phyloP scores from a whole-genome alignment of 2,113 vertebrate species.

The Hydrochoerus hydrochaeris region DNA sequence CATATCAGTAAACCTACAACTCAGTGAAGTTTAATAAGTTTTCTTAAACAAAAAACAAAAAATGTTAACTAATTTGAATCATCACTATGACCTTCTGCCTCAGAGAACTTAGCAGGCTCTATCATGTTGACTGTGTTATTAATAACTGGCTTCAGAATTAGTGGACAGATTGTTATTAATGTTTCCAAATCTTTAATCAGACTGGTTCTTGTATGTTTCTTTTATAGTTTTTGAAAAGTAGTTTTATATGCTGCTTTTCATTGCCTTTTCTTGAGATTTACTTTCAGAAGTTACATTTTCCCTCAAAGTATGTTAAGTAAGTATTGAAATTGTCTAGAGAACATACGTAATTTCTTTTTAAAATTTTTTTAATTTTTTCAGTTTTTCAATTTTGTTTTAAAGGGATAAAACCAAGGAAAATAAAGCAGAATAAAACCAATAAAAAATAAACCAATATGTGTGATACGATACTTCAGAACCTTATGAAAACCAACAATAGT shows the following conservation, averaged over 20 bases:
- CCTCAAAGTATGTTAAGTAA: conserved; percentile 26
- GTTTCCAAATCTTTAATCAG: conserved; percentile 66
- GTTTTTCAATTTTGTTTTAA: too few species aligned
- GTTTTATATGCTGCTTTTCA: conserved; percentile 45
- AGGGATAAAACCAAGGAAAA: too few species aligned
- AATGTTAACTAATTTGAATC: conserved; percentile 38
- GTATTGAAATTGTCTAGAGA: conserved; percentile 21
- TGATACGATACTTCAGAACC: too few species aligned
- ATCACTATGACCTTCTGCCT: conserved; percentile 38
- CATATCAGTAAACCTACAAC: neutral
- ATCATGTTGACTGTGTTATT: conserved; percentile 62
- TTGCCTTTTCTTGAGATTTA: conserved; percentile 44
- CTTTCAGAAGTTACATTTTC: conserved; percentile 2
- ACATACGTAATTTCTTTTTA: neutral
- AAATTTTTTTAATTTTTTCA: too few species aligned
- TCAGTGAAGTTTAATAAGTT: conserved; percentile 37
- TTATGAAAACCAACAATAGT: too few species aligned
- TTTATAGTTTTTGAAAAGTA: conserved; percentile 59
- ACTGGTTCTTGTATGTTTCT: conserved; percentile 57
- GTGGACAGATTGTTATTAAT: conserved; percentile 62
- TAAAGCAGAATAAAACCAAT: too few species aligned
- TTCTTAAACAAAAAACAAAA: conserved; percentile 34
- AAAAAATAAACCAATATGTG: too few species aligned
- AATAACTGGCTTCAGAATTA: conserved; percentile 68
- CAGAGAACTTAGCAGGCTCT: conserved; percentile 55